phyloP scores from a whole-genome alignment of 2,797 vertebrate genomes.

The Protonibea diacanthus region DNA sequence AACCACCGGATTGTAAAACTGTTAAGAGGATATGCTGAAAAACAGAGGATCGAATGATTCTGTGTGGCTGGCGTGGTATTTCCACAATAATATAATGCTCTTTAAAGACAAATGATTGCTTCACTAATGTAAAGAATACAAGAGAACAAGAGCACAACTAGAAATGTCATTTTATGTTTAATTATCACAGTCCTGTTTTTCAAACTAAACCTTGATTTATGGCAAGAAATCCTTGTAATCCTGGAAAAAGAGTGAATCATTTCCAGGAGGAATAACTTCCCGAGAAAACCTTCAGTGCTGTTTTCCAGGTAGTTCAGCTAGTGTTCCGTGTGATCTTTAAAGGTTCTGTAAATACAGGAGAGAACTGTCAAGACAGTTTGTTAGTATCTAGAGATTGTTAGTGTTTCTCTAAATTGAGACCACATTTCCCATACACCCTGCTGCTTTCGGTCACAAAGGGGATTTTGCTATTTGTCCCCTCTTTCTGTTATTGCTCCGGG shows the following conservation, averaged over 20 bases:
- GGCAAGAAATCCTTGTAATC: not conserved
- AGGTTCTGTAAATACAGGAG: conserved; percentile 2
- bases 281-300: not conserved
- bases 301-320: conserved; percentile 3
- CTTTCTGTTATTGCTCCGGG: conserved; percentile 2
- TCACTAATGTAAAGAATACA: not conserved
- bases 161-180: not conserved
- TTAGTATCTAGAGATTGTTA: conserved; percentile 7
- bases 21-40: not conserved
- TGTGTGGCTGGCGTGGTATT: not conserved
- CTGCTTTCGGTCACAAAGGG: conserved; percentile 8
- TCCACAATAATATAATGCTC: not conserved
- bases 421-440: conserved; percentile 10
- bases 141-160: not conserved
- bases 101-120: not conserved
- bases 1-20: not conserved
- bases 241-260: not conserved
- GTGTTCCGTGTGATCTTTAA: not conserved
- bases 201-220: not conserved
- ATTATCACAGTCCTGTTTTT: not conserved
- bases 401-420: conserved; percentile 33
- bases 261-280: not conserved
- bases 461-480: conserved; percentile 23
- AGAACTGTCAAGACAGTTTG: not conserved
- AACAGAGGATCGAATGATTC: not conserved